phyloP scores from a whole-genome alignment of 2,888 invertebrate species.

The Blastobasis lacticolella region DNA sequence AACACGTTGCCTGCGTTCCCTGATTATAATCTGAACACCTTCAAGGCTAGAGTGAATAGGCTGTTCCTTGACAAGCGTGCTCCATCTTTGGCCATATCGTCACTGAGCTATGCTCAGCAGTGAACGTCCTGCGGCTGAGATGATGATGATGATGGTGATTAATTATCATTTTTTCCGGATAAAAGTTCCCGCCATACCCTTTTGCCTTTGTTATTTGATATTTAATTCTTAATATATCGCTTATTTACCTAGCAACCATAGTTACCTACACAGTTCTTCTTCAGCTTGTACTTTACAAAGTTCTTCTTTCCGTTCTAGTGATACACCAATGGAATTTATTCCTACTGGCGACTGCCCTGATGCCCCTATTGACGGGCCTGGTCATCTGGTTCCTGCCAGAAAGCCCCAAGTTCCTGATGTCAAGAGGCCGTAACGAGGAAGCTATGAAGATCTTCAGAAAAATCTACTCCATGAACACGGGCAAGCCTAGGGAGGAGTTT shows the following conservation, averaged over 20 bases:
- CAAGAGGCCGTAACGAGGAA: constrained; percentile 77
- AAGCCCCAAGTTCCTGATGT: constrained; percentile 86
- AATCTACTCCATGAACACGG: constrained; percentile 80
- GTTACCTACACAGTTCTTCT: too few species aligned
- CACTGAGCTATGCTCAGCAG: too few species aligned
- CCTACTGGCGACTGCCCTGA: constrained; percentile 73
- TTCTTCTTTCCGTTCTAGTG: constrained; percentile 37
- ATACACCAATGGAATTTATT: constrained; percentile 78
- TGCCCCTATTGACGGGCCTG: constrained; percentile 78
- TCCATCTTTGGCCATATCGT: too few species aligned
- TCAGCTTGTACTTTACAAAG: too few species aligned
- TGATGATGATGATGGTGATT: not conserved
- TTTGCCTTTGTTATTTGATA: too few species aligned
- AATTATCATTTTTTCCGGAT: not conserved
- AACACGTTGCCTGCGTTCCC: too few species aligned
- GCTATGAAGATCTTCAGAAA: constrained; percentile 76
- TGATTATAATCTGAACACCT: too few species aligned
- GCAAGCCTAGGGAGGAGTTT: constrained; percentile 74
- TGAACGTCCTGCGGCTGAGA: not conserved
- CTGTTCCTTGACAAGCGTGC: too few species aligned
- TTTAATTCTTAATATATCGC: too few species aligned
- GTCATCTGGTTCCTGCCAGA: constrained; percentile 79
- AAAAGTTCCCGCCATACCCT: too few species aligned
- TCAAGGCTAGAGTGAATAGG: too few species aligned
- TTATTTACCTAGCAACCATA: too few species aligned